Evolutionary conservation across 2,797 vertebrate genomes (phyloP).

Genomic region (Cryptoprocta ferox): DNA sequence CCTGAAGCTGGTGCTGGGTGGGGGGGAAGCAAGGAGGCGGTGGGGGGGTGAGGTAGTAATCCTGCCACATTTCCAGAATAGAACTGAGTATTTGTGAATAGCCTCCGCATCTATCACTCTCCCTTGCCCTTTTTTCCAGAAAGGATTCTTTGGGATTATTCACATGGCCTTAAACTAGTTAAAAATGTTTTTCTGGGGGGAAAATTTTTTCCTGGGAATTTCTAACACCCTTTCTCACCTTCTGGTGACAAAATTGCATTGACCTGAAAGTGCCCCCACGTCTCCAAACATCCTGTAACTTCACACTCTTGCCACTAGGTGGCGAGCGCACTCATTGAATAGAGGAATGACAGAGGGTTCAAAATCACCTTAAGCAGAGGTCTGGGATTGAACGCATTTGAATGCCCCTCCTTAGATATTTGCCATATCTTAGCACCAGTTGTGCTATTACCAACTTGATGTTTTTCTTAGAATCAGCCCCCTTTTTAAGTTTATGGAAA

Average conservation of each 20-base stretch:
- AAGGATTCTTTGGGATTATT: background rate
- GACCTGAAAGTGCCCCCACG: background rate
- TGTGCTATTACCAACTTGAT: background rate
- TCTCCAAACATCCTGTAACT: background rate
- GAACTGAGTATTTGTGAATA: background rate
- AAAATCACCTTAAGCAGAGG: background rate
- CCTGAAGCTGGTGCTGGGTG: no score
- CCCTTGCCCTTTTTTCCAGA: background rate
- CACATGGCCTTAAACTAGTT: background rate
- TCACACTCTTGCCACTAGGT: background rate
- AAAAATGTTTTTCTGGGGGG: background rate
- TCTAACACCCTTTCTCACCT: background rate
- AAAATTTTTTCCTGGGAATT: background rate
- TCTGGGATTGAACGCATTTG: background rate
- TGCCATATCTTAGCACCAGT: background rate
- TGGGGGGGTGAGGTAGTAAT: fast-evolving
- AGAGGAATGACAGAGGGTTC: background rate
- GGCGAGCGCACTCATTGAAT: background rate
- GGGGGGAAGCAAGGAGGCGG: background rate
- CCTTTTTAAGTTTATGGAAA: background rate
- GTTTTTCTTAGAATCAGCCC: background rate
- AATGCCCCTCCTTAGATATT: no score
- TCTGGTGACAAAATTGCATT: background rate
- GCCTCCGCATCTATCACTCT: background rate
- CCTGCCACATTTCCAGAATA: background rate